A percentile compares a stretch with the other conserved stretches of the same genome.
Evolutionary conservation across 2,113 vertebrate genomes (phyloP).

Genomic region (Amphiprion percula): DNA sequence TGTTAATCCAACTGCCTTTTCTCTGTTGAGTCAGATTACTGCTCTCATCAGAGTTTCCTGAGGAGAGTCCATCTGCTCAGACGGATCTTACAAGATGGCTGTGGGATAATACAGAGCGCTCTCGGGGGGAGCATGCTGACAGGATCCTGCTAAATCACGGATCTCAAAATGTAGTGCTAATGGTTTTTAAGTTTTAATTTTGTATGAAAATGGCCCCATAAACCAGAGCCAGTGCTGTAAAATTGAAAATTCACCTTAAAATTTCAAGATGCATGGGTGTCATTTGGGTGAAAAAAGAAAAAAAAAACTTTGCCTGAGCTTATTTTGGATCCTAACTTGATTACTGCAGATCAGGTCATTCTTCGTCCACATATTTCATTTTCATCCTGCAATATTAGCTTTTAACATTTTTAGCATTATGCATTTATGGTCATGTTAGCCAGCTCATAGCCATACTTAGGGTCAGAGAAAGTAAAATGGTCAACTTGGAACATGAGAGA

Average conservation of each 20-base stretch:
- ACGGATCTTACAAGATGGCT: slow-evolving; percentile 66
- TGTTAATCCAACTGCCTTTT: slow-evolving; percentile 70
- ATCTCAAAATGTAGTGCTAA: slow-evolving; percentile 10
- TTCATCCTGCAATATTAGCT: not conserved
- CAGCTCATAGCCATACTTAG: not conserved
- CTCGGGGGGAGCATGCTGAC: slow-evolving; percentile 9
- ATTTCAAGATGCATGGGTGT: not conserved
- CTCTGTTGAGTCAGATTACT: slow-evolving; percentile 72
- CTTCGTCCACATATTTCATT: not conserved
- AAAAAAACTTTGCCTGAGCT: not conserved
- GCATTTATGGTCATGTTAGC: not conserved
- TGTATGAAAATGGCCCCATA: not conserved
- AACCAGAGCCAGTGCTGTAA: slow-evolving; percentile 1
- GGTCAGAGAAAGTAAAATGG: too few species aligned
- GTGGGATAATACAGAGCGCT: slow-evolving; percentile 45
- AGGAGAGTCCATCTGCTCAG: slow-evolving; percentile 75
- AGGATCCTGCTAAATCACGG: slow-evolving; percentile 22
- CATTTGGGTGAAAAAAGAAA: not conserved
- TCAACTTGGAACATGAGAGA: not conserved
- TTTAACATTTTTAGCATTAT: not conserved
- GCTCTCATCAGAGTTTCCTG: slow-evolving; percentile 68
- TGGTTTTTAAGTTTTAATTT: slow-evolving; percentile 16
- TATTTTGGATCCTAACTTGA: not conserved
- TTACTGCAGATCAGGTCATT: not conserved
- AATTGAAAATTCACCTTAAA: not conserved